phyloP scores from a whole-genome alignment of 2,113 vertebrate genomes.

The Odontophorus gujanensis region DNA sequence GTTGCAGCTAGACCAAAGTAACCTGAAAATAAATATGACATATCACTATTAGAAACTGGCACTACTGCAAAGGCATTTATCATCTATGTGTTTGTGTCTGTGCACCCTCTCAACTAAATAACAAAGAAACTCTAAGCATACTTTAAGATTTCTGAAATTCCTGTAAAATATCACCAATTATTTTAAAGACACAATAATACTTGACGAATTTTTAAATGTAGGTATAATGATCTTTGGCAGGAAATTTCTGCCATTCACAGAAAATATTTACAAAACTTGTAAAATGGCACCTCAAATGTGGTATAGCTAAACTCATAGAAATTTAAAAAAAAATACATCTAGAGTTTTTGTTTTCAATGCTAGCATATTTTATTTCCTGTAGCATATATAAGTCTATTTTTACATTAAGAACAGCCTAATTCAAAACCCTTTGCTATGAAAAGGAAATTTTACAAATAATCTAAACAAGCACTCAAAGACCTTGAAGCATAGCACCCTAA shows the following conservation, averaged over 20 bases:
- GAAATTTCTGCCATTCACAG: not conserved
- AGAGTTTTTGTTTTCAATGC: slow-evolving; percentile 18
- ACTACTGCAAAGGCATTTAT: not conserved
- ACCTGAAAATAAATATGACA: not conserved
- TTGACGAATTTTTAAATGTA: not conserved
- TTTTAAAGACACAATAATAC: not conserved
- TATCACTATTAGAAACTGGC: not conserved
- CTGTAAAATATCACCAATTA: not conserved
- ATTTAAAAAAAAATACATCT: slow-evolving; percentile 16
- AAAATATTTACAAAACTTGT: not conserved
- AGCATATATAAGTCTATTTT: not conserved
- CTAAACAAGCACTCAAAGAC: slow-evolving; percentile 37
- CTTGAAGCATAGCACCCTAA: slow-evolving; percentile 33
- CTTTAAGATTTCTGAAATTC: not conserved
- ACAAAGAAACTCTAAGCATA: not conserved
- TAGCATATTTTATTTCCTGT: not conserved
- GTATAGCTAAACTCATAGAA: not conserved
- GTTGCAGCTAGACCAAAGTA: not conserved
- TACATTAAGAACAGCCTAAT: slow-evolving; percentile 23
- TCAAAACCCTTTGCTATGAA: slow-evolving; percentile 63
- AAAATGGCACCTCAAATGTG: not conserved
- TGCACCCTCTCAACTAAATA: not conserved
- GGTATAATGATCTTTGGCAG: too few species aligned
- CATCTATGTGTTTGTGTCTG: too few species aligned
- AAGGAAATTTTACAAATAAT: slow-evolving; percentile 26